Conservation (phyloP, 2,888 invertebrate genomes). For the Rhingia campestris region DNA sequence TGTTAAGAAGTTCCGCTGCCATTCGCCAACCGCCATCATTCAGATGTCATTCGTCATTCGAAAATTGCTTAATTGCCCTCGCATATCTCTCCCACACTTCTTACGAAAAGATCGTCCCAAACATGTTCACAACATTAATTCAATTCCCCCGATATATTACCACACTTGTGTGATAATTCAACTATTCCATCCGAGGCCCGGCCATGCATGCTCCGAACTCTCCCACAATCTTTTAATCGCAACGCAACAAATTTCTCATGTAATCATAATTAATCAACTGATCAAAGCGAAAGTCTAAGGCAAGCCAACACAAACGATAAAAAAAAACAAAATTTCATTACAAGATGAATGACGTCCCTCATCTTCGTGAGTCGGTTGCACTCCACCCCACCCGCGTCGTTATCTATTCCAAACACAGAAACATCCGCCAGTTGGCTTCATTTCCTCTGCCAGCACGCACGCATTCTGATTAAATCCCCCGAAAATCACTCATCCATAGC, state of each 20-base stretch:
- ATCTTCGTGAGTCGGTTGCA: not conserved
- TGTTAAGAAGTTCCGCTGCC: constrained; percentile 31
- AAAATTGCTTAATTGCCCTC: constrained; percentile 59
- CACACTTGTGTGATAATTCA: constrained; percentile 63
- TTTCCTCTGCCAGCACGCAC: constrained; percentile 51
- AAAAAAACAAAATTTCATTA: constrained; percentile 42
- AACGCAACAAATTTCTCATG: constrained; percentile 71
- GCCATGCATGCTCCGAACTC: constrained; percentile 13
- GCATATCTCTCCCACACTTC: constrained; percentile 59
- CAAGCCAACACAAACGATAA: constrained; percentile 22
- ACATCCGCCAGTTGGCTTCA: constrained; percentile 69
- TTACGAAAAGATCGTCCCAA: constrained; percentile 47
- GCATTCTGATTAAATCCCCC: constrained; percentile 62
- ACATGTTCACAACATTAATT: constrained; percentile 64
- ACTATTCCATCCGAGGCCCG: not conserved
- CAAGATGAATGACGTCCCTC: not conserved
- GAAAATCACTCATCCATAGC: constrained; percentile 55
- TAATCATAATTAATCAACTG: constrained; percentile 72
- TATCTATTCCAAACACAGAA: constrained; percentile 32
- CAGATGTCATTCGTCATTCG: constrained; percentile 59
- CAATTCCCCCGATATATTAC: constrained; percentile 54
- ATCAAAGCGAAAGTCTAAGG: constrained; percentile 47
- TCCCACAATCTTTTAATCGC: constrained; percentile 60
- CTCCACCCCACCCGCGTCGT: not conserved
- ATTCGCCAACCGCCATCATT: constrained; percentile 40